These are phyloP conservation scores for Eupithecia inturbata DNA, from an alignment of 2,888 invertebrate genomes.

Conservation along the genomic window DNA sequence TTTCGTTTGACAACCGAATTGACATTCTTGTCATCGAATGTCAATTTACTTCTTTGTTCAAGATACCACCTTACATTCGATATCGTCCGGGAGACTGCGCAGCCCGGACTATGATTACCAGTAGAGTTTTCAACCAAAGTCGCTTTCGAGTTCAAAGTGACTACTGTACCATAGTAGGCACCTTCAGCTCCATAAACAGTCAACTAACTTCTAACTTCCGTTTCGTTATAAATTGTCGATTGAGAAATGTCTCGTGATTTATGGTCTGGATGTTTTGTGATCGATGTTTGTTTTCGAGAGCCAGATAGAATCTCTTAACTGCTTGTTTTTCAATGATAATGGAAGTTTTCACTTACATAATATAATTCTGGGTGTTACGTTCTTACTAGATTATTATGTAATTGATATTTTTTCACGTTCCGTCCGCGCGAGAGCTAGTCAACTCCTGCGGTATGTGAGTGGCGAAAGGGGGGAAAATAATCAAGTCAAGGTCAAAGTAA, in stretches of 20 bases:
- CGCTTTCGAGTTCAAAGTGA: conserved; percentile 42
- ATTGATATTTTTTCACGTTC: background rate
- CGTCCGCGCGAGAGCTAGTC: background rate
- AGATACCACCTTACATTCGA: background rate
- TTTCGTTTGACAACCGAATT: background rate
- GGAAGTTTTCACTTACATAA: background rate
- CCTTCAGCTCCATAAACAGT: conserved; percentile 49
- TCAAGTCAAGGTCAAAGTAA: no score
- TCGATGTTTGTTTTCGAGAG: conserved; percentile 63
- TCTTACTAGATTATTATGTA: background rate
- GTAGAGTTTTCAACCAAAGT: conserved; percentile 9
- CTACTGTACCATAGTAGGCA: conserved; percentile 41
- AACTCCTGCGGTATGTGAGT: background rate
- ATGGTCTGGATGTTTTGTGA: conserved; percentile 61
- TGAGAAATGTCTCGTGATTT: conserved; percentile 66
- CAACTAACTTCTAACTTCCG: conserved; percentile 60
- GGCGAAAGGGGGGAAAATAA: background rate
- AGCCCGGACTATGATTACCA: background rate
- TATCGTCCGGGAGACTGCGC: background rate
- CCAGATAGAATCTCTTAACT: conserved; percentile 39
- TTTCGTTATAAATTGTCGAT: conserved; percentile 69
- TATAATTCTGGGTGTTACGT: background rate
- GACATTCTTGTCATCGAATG: background rate
- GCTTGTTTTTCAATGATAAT: conserved; percentile 6
- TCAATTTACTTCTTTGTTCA: background rate